Evolutionary conservation across 2,113 vertebrate species (phyloP), one percentile per base, ranked within the genome.

Genomic region (Motacilla alba): DNA sequence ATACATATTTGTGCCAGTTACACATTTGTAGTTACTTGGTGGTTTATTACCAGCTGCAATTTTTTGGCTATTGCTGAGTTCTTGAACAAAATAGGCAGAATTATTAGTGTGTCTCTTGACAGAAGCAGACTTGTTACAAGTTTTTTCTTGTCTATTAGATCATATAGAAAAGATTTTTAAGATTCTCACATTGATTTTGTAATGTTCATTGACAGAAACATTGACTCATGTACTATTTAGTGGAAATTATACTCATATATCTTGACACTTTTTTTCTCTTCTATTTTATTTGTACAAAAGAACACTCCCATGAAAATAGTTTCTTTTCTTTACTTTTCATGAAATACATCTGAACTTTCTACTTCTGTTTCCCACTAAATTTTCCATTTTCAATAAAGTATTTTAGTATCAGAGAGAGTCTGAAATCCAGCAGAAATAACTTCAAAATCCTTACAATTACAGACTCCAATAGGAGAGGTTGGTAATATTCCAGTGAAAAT

Each of bases 401-500:
- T 82, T 91, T n/a, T 44, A 83, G 11, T 87, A 35, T 75, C 19
- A 84, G 60, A 88, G 17, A 52, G 9, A 86, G 56, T 56, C 66
- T 76, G 62, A 94, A 93, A 93, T 87, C 27, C 52, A 94, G 17
- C 49, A 94, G 41, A 95, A 86, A 81, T 26, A 68, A 11, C 27
- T 94, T 89, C 6, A 27, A 91, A 91, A 87, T 75, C 47, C 17
- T 89, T 87, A 37, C 13, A 49, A 26, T 74, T 47, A 43, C 64
- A 92, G 73, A 80, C 9, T 82, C 13, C 62, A 72, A 72, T 52
- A 89, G 43, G 84, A 90, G 23, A 33, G 0, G 15, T 60, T 94
- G 88, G 83, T 63, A 92, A 74, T 66, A 92, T 93, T 94, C 88
- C 94, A 96, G 50, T 69, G 55, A 93, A 95, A 85, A 93, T 83